Conservation (phyloP, 2,888 invertebrate genomes). For the Caenorhabditis uteleia region DNA sequence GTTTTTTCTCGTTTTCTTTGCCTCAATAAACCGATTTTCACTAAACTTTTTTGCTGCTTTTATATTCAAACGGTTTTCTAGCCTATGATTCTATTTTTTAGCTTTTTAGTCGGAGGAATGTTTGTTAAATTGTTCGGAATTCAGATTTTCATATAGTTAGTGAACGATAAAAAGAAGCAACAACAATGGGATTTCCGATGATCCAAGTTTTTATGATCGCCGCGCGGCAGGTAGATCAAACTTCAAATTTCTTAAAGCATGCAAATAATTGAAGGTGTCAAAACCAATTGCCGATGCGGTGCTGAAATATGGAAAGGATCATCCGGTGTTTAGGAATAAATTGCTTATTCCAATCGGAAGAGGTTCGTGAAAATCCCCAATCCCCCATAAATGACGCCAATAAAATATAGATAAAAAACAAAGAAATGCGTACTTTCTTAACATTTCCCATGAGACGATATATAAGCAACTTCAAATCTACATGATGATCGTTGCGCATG, state of each 20-base stretch:
- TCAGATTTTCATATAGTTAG: constrained; percentile 22
- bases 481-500: too few relatives aligned
- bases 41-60: background rate
- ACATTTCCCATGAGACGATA: too few relatives aligned
- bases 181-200: constrained; percentile 66
- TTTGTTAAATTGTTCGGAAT: background rate
- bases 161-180: constrained; percentile 1
- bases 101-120: background rate
- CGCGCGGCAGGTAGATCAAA: constrained; percentile 57
- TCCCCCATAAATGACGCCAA: too few relatives aligned
- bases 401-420: too few relatives aligned
- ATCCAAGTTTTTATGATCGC: constrained; percentile 67
- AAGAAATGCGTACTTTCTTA: too few relatives aligned
- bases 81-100: background rate
- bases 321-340: constrained; percentile 61
- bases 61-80: constrained; percentile 1
- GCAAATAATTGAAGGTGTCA: constrained; percentile 46
- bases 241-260: background rate
- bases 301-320: constrained; percentile 60
- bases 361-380: constrained; percentile 28
- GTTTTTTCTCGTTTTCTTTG: constrained; percentile 2
- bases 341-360: constrained; percentile 61
- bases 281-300: constrained; percentile 64
- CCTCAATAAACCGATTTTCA: too few relatives aligned
- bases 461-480: too few relatives aligned